A percentile compares a stretch with the other conserved stretches of the same genome.
These are phyloP conservation scores for Hipposideros larvatus DNA, from an alignment of 2,797 vertebrate genomes.

Conservation along the genomic window DNA sequence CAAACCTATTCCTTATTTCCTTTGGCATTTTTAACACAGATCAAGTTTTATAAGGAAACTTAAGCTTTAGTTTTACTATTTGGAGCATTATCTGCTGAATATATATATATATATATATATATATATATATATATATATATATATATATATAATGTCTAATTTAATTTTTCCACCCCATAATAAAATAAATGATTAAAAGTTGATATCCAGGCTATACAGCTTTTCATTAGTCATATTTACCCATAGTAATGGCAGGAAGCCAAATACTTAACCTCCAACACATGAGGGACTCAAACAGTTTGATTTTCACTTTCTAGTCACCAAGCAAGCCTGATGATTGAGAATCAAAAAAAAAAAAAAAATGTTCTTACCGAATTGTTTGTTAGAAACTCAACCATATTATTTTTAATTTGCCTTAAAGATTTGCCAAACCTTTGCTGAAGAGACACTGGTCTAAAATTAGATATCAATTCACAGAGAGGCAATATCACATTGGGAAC, in stretches of 20 bases:
- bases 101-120: neutral
- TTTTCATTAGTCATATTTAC: slow-evolving; percentile 24
- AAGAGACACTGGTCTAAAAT: slow-evolving; percentile 1
- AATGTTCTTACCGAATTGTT: slow-evolving; percentile 1
- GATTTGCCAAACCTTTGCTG: neutral
- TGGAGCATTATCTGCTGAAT: neutral
- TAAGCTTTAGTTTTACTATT: neutral
- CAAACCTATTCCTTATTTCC: neutral
- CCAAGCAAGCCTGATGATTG: neutral
- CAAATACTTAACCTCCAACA: neutral
- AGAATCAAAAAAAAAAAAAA: neutral
- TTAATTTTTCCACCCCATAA: neutral
- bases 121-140: no score
- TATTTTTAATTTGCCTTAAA: slow-evolving; percentile 52
- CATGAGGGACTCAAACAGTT: neutral
- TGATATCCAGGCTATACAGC: neutral
- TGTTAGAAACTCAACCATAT: neutral
- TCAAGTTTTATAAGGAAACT: slow-evolving; percentile 3
- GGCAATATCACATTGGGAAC: neutral
- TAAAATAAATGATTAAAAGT: slow-evolving; percentile 29
- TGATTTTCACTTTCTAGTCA: neutral
- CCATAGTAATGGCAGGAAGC: neutral
- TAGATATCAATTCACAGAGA: neutral
- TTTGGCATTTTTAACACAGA: neutral
- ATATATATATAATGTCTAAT: neutral